Base-by-base conservation (phyloP, 2,888 invertebrate genomes). In the Masnerella sp. region DNA sequence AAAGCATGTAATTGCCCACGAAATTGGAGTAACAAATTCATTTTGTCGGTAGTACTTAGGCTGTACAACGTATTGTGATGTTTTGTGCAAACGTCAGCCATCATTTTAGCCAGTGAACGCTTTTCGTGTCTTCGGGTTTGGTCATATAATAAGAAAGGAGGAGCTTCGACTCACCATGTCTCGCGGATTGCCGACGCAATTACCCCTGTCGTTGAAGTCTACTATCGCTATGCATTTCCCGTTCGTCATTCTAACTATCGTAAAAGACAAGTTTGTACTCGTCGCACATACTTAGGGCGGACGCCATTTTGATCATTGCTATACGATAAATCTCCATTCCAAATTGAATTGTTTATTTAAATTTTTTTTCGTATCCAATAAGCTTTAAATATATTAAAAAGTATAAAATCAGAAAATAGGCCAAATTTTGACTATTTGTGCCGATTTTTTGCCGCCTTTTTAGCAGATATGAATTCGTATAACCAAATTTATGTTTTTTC, bases 171-270 rank as follows among this genome's bases (percentile, higher is more conserved):
- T 61, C 61, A 40, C 69, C 38, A 38, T 78, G 58, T 59, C 47
- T 54, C 68, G 67, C 69, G 79, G 78, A 79, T 77, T 78, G 77
- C 79, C 75, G 36, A 65, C 51, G 80, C 77, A 81, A 81, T 81
- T 79, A 81, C 79, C 80, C 81, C 81, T 79, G 73, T 81, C 68
- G 45, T 45, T 65, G 25, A 34, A 20, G 5, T 51, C 59, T 59
- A 59, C 52, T 68, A 47, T 68, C 36, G 52, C 43, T 34, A 51
- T 45, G 11, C 42, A 52, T 49, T 52, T 68, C 25, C 68, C 47
- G 54, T 58, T 58, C 42, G 34, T 51, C 47, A 38, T 49, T 38
- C 54, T 22, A 12, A 38, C 52, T 20, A 49, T 34, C 52, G 32
- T 14, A 4, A 22, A 15, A 22, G 25, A 28, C 40, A 40, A 40